Conservation (phyloP, 2,888 invertebrate genomes). For the Leucania comma region DNA sequence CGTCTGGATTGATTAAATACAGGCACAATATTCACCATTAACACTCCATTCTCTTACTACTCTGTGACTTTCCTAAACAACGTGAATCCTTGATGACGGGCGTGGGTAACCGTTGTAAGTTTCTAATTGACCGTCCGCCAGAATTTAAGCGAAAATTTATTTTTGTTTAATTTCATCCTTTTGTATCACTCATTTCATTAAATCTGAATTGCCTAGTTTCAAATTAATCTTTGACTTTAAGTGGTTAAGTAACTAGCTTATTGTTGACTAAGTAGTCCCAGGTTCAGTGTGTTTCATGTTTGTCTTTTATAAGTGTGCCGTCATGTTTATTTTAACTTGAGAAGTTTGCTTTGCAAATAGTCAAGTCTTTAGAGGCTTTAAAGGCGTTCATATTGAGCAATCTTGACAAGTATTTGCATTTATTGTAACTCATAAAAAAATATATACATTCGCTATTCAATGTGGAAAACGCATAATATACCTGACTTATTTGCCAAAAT, state of each 20-base stretch:
- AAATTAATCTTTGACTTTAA: constrained; percentile 42
- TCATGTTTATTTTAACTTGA: constrained; percentile 29
- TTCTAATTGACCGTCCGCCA: constrained; percentile 47
- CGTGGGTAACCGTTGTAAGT: constrained; percentile 38
- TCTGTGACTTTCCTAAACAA: constrained; percentile 46
- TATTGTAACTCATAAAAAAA: too few relatives aligned
- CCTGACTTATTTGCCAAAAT: not conserved
- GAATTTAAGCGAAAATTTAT: constrained; percentile 23
- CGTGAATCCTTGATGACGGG: constrained; percentile 61
- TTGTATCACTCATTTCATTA: constrained; percentile 9
- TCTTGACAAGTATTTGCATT: too few relatives aligned
- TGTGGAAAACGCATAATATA: too few relatives aligned
- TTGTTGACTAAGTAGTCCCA: constrained; percentile 19
- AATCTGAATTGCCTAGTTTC: constrained; percentile 24
- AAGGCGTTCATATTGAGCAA: not conserved
- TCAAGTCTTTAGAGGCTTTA: not conserved
- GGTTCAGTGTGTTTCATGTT: constrained; percentile 13
- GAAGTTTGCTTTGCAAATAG: constrained; percentile 11
- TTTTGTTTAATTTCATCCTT: constrained; percentile 9
- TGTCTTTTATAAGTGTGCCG: constrained; percentile 15
- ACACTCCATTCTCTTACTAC: constrained; percentile 7
- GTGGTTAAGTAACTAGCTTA: constrained; percentile 22
- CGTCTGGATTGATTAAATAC: too few relatives aligned
- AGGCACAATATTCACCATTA: too few relatives aligned
- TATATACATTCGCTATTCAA: too few relatives aligned